These are phyloP conservation scores for Drosophila ficusphila DNA, from an alignment of 1,140 invertebrate species.

Conservation along the genomic window DNA sequence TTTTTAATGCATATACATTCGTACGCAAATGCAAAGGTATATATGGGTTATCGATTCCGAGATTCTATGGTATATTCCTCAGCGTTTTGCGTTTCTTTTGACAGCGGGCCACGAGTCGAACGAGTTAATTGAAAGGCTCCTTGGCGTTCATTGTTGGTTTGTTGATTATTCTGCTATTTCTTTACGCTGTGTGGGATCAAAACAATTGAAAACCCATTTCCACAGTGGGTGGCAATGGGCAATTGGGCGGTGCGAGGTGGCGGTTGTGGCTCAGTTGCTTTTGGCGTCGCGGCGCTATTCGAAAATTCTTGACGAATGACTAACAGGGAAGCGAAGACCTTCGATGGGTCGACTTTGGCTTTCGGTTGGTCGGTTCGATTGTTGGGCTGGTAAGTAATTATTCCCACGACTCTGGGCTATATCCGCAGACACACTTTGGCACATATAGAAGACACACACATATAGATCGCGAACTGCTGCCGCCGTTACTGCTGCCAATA, in stretches of 20 bases:
- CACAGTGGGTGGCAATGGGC: conserved; percentile 33
- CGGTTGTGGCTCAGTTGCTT: conserved; percentile 38
- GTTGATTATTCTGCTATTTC: conserved; percentile 46
- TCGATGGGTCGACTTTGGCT: conserved; percentile 32
- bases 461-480: conserved; percentile 15
- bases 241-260: conserved; percentile 1
- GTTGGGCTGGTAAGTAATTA: conserved; percentile 11
- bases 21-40: background rate
- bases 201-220: conserved; percentile 76
- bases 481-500: conserved; percentile 27
- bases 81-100: conserved; percentile 26
- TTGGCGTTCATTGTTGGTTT: conserved; percentile 37
- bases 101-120: conserved; percentile 16
- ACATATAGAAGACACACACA: conserved; percentile 27
- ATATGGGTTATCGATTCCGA: conserved; percentile 30
- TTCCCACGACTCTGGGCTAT: background rate
- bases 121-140: conserved; percentile 73
- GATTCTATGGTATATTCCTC: background rate
- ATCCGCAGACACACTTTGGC: conserved; percentile 21
- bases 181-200: conserved; percentile 26
- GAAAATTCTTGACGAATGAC: conserved; percentile 62
- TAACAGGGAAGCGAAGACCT: conserved; percentile 58
- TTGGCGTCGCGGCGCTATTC: conserved; percentile 57
- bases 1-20: background rate
- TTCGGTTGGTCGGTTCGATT: conserved; percentile 27